Percentiles rank a stretch among this genome's conserved stretches.
phyloP scores from a whole-genome alignment of 2,113 vertebrate genomes.

The Piprites chloris region DNA sequence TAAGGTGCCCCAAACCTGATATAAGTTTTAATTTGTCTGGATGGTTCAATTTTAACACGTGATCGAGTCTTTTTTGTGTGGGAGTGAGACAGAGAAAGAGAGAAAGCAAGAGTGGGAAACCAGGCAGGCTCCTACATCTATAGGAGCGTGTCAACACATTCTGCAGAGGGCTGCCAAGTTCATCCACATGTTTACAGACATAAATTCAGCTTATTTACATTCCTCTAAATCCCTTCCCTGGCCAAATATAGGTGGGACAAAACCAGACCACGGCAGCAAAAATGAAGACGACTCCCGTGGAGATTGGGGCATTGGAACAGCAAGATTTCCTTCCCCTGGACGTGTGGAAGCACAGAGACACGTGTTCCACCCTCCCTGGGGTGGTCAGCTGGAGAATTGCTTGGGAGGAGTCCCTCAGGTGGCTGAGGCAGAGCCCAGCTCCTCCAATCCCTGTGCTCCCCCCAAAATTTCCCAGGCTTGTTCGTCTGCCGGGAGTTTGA shows the following conservation, averaged over 20 bases:
- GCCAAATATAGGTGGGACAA: not conserved
- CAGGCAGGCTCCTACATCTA: not conserved
- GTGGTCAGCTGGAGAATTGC: not conserved
- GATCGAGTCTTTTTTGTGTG: not conserved
- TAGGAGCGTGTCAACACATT: not conserved
- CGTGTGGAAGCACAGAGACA: not conserved
- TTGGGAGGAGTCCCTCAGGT: not conserved
- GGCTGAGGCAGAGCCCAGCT: not conserved
- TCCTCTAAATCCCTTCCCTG: not conserved
- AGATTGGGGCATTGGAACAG: not conserved
- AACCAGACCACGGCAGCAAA: not conserved
- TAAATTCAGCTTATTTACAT: not conserved
- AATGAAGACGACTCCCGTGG: not conserved
- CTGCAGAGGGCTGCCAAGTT: not conserved
- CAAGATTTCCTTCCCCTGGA: not conserved
- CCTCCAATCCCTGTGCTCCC: fast-evolving
- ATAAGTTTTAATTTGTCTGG: not conserved
- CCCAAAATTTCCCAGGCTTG: not conserved
- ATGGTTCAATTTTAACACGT: not conserved
- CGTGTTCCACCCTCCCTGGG: not conserved
- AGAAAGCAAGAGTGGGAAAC: not conserved
- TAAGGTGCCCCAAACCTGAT: not conserved
- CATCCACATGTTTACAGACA: not conserved
- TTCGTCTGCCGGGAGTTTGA: not conserved
- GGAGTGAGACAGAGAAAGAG: not conserved